Evolutionary conservation across 92 coral and sea anemone species (phyloP), one percentile per base, ranked within the genome.

Genomic region (Paramuricea clavata): DNA sequence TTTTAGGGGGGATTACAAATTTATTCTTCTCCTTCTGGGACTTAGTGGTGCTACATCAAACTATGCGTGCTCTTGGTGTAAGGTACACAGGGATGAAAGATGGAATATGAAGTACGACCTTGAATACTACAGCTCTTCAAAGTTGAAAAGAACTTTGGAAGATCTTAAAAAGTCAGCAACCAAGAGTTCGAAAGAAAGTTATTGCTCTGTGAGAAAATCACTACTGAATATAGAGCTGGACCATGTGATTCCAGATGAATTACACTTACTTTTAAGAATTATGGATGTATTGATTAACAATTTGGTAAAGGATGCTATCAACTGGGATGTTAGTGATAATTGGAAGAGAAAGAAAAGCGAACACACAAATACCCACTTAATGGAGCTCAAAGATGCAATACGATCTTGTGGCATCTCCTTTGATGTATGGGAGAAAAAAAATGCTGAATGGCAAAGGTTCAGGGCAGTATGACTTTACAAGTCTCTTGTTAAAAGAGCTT

Each of bases 181-280:
- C 2, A 15, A 47, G n/a, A n/a, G n/a, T n/a, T n/a, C n/a, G 13
- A 47, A 47, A 42, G 12, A 42, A 5, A 42, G 12, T 42, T 42
- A 42, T 12, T 42, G 49, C 12, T 42, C 49, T 42, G 49, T 42
- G 49, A 42, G 12, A 5, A 12, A 5, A 42, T 12, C 49, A 6
- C 49, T 42, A 12, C 6, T 42, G 12, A 82, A 43, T 12, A 42
- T 42, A 22, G 89, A 89, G 9, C 78, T 83, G 7, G 88, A 68
- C 28, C 89, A 89, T 78, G 90, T 89, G 43, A 41, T 89, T 30
- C 19, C 83, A 25, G 95, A 89, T 89, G 94, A 85, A 67, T 27
- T 91, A 30, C 92, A 88, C 56, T 82, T 85, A 77, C 56, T 80
- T 28, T 87, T 44, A n/a, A n/a, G n/a, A n/a, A n/a, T n/a, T n/a